These are phyloP conservation scores for Thunnus maccoyii DNA, from an alignment of 2,113 vertebrate species.

Conservation along the genomic window DNA sequence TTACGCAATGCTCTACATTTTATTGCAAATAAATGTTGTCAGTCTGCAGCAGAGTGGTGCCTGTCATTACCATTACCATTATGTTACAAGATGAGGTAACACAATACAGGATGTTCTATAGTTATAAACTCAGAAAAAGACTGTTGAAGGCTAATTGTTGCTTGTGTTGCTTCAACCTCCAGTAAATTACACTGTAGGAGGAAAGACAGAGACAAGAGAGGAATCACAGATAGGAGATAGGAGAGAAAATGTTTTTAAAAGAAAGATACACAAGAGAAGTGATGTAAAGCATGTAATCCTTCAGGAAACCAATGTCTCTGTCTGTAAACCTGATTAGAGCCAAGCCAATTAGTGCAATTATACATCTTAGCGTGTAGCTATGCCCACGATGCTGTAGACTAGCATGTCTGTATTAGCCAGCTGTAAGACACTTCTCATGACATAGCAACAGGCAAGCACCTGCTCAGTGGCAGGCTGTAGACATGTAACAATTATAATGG, in stretches of 20 bases:
- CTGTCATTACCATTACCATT: constrained; percentile 34
- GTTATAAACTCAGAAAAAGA: constrained; percentile 13
- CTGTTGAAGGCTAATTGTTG: constrained; percentile 8
- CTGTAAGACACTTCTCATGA: constrained; percentile 24
- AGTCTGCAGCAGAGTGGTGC: constrained; percentile 27
- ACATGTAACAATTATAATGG: constrained; percentile 8
- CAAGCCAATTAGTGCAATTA: constrained; percentile 62
- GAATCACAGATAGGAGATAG: not conserved
- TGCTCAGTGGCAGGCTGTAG: not conserved
- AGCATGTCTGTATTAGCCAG: constrained; percentile 12
- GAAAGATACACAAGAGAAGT: constrained; percentile 28
- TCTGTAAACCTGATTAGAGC: constrained; percentile 63
- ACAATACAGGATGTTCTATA: constrained; percentile 3
- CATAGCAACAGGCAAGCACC: constrained; percentile 10
- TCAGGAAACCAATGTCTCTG: constrained; percentile 52
- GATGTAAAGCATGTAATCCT: constrained; percentile 49
- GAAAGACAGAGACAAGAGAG: not conserved
- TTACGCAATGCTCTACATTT: constrained; percentile 30
- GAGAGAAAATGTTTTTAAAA: not conserved
- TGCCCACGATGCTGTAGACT: constrained; percentile 14
- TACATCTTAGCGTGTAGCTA: constrained; percentile 47
- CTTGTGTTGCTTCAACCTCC: constrained; percentile 10
- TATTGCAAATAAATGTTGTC: constrained; percentile 38
- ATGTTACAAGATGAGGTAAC: constrained; percentile 39
- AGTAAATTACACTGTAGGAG: constrained; percentile 4